Percentiles rank a stretch among this genome's conserved stretches.
Evolutionary conservation across 2,888 invertebrate species (phyloP).

Genomic region (Tenthredo scrophulariae): DNA sequence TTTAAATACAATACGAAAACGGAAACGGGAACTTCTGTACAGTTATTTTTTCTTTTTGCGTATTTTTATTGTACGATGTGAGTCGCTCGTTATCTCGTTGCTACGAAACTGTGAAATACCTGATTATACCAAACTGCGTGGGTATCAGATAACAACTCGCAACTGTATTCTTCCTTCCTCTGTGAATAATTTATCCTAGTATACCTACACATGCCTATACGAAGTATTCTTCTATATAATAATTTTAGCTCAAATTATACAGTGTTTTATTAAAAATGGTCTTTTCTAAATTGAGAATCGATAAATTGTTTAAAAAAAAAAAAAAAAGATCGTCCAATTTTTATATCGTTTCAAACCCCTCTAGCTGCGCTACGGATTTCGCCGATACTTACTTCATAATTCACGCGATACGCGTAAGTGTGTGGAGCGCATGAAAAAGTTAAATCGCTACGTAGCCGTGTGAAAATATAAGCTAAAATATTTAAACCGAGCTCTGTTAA

Average conservation of each 20-base stretch:
- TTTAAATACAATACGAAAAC: background rate
- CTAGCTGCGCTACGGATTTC: background rate
- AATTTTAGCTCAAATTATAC: background rate
- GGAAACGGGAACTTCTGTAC: background rate
- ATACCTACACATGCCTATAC: background rate
- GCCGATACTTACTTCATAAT: background rate
- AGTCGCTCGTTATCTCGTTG: background rate
- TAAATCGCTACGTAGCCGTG: background rate
- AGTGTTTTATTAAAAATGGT: background rate
- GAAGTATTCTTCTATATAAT: background rate
- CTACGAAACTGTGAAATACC: background rate
- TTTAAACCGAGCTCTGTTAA: background rate
- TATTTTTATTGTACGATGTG: background rate
- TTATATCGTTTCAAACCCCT: background rate
- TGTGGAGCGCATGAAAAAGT: background rate
- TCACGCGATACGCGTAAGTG: background rate
- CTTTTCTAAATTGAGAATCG: background rate
- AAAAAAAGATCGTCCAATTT: background rate
- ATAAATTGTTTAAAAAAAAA: background rate
- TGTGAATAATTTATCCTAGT: background rate
- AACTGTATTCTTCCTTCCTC: constrained; percentile 24
- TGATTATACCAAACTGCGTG: background rate
- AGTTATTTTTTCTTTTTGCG: background rate
- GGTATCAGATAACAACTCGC: constrained; percentile 37
- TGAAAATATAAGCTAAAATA: background rate